Evolutionary conservation across 92 coral and sea anemone species (phyloP).

Genomic region (Epizoanthus illoricatus): DNA sequence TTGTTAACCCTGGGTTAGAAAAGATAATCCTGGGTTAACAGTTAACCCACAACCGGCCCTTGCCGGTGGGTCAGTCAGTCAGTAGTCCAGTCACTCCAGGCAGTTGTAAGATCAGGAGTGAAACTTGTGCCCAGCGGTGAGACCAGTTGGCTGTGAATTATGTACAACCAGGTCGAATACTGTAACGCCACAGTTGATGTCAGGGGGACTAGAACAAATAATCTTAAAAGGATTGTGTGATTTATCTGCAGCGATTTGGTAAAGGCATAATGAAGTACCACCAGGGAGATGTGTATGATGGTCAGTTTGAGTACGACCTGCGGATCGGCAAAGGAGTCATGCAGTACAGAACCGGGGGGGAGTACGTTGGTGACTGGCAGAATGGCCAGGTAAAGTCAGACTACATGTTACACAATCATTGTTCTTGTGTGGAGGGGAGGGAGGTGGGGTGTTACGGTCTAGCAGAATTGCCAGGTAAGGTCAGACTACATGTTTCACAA

Average conservation of each 20-base stretch:
- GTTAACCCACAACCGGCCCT: no score
- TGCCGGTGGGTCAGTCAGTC: no score
- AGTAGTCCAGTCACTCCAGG: no score
- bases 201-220: background rate
- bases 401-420: no score
- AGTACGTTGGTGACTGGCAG: slow-evolving; percentile 81
- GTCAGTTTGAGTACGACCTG: slow-evolving; percentile 78
- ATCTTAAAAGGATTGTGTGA: background rate
- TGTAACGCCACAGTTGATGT: background rate
- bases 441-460: no score
- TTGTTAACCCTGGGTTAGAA: no score
- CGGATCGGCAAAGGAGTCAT: slow-evolving; percentile 74
- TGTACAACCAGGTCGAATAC: background rate
- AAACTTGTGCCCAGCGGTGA: no score
- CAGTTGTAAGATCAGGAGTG: no score
- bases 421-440: background rate
- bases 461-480: no score
- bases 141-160: background rate
- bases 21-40: no score
- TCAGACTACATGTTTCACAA: no score
- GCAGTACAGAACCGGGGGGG: slow-evolving; percentile 83
- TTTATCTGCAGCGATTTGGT: slow-evolving; percentile 72
- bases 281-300: slow-evolving; percentile 84
- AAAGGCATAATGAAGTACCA: slow-evolving; percentile 75
- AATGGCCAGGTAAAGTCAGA: slow-evolving; percentile 65